These are phyloP conservation scores for Coracias cyanogaster DNA, from an alignment of 2,797 vertebrate species.

Conservation along the genomic window DNA sequence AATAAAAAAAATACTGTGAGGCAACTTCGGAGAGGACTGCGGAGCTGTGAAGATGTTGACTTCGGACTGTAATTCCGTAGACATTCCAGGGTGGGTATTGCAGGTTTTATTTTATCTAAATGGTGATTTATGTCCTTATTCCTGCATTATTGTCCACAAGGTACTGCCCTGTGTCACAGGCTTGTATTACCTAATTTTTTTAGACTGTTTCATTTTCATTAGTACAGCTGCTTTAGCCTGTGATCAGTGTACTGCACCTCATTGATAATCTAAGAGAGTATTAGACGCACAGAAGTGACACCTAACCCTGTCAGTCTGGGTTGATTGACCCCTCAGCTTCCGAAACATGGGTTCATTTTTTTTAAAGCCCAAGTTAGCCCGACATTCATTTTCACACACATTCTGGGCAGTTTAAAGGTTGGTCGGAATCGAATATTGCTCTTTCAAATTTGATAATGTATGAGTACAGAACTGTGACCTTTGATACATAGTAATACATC, in stretches of 20 bases:
- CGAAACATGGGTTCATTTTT: constrained; percentile 84
- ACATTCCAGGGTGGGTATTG: constrained; percentile 35
- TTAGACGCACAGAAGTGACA: constrained; percentile 89
- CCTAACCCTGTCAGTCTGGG: constrained; percentile 86
- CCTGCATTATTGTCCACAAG: constrained; percentile 71
- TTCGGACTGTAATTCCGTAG: not conserved
- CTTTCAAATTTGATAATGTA: constrained; percentile 99
- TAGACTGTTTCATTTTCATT: constrained; percentile 92
- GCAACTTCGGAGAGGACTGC: not conserved
- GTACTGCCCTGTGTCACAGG: constrained; percentile 75
- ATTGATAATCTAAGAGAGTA: constrained; percentile 92
- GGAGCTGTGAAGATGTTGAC: not conserved
- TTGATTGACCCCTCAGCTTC: constrained; percentile 95
- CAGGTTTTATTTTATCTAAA: constrained; percentile 65
- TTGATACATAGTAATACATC: constrained; percentile 94
- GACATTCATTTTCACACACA: constrained; percentile 80
- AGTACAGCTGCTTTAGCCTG: constrained; percentile 90
- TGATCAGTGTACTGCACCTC: constrained; percentile 93
- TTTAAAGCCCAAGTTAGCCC: constrained; percentile 69
- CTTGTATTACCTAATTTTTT: constrained; percentile 77
- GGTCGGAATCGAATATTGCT: constrained; percentile 89
- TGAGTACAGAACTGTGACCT: constrained; percentile 99
- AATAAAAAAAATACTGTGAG: not conserved
- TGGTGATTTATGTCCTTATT: constrained; percentile 81
- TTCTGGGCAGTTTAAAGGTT: constrained; percentile 86